These are phyloP conservation scores for Melanotaenia nigrans DNA, from an alignment of 2,797 vertebrate species.

Conservation along the genomic window DNA sequence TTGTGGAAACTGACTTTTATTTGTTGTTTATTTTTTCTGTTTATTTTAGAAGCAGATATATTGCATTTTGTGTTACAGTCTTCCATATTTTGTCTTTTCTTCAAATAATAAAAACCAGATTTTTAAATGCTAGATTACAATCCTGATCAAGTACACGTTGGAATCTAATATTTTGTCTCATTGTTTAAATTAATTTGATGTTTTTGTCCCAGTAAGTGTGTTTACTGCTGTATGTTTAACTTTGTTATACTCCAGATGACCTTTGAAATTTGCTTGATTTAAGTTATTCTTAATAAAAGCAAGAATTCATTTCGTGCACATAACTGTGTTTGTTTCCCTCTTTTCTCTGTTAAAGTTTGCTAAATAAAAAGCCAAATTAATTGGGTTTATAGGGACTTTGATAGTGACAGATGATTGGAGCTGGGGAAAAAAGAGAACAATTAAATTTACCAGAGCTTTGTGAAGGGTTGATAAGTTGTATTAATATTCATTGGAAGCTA, in stretches of 20 bases:
- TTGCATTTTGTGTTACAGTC: background rate
- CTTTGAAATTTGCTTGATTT: background rate
- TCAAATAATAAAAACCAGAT: background rate
- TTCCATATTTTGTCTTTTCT: background rate
- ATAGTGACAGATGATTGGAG: background rate
- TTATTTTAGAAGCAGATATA: background rate
- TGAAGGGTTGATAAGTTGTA: background rate
- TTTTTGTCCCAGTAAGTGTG: background rate
- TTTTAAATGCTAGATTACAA: background rate
- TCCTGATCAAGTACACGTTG: background rate
- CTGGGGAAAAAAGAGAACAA: background rate
- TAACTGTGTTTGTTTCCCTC: background rate
- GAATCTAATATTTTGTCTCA: background rate
- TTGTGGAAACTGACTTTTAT: background rate
- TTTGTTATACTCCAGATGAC: background rate
- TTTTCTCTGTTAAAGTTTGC: background rate
- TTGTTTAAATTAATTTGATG: background rate
- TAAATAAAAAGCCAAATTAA: background rate
- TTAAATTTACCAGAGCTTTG: background rate
- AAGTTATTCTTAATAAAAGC: background rate
- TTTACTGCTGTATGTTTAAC: background rate
- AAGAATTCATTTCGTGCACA: background rate
- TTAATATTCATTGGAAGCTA: slow-evolving; percentile 4
- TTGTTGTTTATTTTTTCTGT: background rate
- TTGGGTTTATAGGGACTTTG: background rate